These are phyloP conservation scores for Oryzias javanicus DNA, from an alignment of 2,113 vertebrate species.

Conservation along the genomic window DNA sequence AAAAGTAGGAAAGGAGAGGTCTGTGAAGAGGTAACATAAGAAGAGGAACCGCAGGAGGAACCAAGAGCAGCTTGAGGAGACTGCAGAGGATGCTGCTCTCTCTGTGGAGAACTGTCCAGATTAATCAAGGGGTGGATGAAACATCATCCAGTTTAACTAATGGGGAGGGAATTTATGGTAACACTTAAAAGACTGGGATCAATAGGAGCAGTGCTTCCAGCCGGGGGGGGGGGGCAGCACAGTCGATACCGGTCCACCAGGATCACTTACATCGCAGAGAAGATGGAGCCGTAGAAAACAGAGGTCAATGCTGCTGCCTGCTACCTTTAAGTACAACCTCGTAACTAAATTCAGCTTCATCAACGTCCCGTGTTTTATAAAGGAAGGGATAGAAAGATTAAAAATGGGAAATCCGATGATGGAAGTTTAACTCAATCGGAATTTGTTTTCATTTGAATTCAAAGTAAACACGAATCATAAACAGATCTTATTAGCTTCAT, in stretches of 20 bases:
- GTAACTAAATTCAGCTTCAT: too few species aligned
- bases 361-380: too few species aligned
- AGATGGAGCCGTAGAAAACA: constrained; percentile 7
- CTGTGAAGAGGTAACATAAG: constrained; percentile 46
- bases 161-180: constrained; percentile 77
- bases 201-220: constrained; percentile 62
- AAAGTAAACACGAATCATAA: too few species aligned
- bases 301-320: constrained; percentile 42
- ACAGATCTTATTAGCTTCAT: too few species aligned
- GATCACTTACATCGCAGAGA: constrained; percentile 46
- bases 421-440: too few species aligned
- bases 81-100: constrained; percentile 22
- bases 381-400: too few species aligned
- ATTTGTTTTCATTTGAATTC: too few species aligned
- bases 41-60: constrained; percentile 24
- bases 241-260: constrained; percentile 52
- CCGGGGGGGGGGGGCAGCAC: constrained; percentile 24
- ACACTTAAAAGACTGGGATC: constrained; percentile 78
- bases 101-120: constrained; percentile 37
- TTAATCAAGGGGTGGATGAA: constrained; percentile 55
- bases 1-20: constrained; percentile 19
- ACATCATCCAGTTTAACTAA: constrained; percentile 59
- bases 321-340: constrained; percentile 6
- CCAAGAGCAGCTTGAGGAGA: constrained; percentile 30
- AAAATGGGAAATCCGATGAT: too few species aligned